phyloP scores from a whole-genome alignment of 2,888 invertebrate genomes.

The Agelastica alni region DNA sequence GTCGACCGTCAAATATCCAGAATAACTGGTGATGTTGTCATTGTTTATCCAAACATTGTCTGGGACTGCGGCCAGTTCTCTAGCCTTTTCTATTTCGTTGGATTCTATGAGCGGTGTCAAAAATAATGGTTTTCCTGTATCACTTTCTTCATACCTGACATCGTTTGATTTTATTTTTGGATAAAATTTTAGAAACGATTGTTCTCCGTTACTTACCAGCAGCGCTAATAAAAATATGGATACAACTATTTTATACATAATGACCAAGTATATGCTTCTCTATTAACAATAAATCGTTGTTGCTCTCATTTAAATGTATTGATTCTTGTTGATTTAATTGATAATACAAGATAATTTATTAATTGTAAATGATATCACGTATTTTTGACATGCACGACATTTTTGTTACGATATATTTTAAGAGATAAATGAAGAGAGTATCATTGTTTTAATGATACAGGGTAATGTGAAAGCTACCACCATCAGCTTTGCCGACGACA shows the following conservation, averaged over 20 bases:
- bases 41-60: slow-evolving; percentile 51
- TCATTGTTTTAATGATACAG: no score
- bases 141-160: slow-evolving; percentile 3
- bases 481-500: no score
- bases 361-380: no score
- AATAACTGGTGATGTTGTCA: slow-evolving; percentile 66
- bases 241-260: background rate
- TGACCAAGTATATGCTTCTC: no score
- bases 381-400: no score
- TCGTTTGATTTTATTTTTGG: slow-evolving; percentile 8
- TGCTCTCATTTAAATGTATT: no score
- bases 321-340: no score
- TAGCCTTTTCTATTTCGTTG: slow-evolving; percentile 68
- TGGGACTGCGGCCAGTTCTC: slow-evolving; percentile 59
- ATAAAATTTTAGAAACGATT: slow-evolving; percentile 17
- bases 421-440: no score
- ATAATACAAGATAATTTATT: no score
- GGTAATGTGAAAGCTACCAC: no score
- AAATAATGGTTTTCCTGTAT: slow-evolving; percentile 64
- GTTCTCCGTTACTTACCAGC: slow-evolving; percentile 1
- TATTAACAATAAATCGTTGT: no score
- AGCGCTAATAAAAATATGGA: slow-evolving; percentile 7
- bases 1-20: slow-evolving; percentile 81
- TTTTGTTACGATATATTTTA: no score
- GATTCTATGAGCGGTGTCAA: slow-evolving; percentile 71